These are phyloP conservation scores for Drosophila testacea DNA, from an alignment of 2,888 invertebrate genomes.

Conservation along the genomic window DNA sequence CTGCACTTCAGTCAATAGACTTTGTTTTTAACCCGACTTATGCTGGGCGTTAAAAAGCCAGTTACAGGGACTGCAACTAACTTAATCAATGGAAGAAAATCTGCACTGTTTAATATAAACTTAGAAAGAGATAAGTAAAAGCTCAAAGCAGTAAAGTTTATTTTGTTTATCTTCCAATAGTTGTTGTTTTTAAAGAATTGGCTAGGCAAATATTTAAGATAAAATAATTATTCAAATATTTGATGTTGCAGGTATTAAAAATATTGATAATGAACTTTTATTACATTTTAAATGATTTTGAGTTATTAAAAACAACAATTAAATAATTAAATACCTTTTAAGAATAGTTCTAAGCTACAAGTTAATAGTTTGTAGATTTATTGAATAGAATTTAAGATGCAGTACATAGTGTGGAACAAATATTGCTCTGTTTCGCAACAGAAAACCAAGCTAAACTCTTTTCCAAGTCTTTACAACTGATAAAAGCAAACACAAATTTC, in stretches of 20 bases:
- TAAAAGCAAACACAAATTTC: slow-evolving; percentile 47
- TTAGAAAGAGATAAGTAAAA: too few relatives aligned
- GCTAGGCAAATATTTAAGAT: neutral
- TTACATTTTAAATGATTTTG: neutral
- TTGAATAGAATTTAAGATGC: too few relatives aligned
- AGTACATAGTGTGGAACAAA: neutral
- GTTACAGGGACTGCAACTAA: neutral
- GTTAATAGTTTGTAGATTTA: neutral
- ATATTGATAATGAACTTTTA: neutral
- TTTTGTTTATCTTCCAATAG: too few relatives aligned
- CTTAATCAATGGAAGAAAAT: too few relatives aligned
- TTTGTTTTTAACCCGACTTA: slow-evolving; percentile 34
- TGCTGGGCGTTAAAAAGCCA: slow-evolving; percentile 1
- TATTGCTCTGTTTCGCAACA: slow-evolving; percentile 2
- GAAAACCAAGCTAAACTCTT: slow-evolving; percentile 1
- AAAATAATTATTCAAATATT: neutral
- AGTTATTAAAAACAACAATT: neutral
- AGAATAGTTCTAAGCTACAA: neutral
- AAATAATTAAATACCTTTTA: neutral
- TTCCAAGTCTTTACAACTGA: slow-evolving; percentile 28
- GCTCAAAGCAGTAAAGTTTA: too few relatives aligned
- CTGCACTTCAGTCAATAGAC: slow-evolving; percentile 29
- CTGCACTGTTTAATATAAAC: too few relatives aligned
- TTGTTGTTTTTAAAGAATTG: too few relatives aligned
- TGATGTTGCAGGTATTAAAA: neutral